Base-by-base conservation (phyloP, 2,797 vertebrate species). In the Pantherophis vulpinus region DNA sequence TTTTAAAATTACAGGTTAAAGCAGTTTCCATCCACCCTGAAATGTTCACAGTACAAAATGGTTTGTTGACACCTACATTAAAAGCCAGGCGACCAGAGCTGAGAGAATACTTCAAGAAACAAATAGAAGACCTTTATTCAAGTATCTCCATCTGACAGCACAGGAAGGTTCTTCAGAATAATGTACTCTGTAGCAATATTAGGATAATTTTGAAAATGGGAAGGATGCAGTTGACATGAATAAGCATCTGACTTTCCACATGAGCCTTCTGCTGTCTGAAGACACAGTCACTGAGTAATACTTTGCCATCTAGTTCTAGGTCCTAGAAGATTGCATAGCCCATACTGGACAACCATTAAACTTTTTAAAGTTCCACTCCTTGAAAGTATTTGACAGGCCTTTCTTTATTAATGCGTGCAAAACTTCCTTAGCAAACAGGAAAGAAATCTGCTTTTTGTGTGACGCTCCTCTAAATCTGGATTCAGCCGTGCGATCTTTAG, bases 21-120 rank as follows among this genome's bases (percentile, higher is more conserved):
- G 98, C 99, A 97, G 98, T 99, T 98, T 98, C 99, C 96, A 96
- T 99, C 97, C 98, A 99, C 95, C 98, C 97, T 29, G 99, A 99
- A 90, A 98, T 99, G 99, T 99, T 99, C 97, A 99, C 99, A 83
- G 98, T 99, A 93, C 96, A 98, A 94, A 99, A 99, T 8, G 98
- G 99, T 96, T 98, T 99, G 97, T 97, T 99, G 98, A 99, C 99
- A 1, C 99, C 99, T 1, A 99, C 99, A 0, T 96, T 99, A 95
- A 99, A 99, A 97, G 98, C 99, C 87, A 99, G 99, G 97, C 98
- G 99, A 96, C 98, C 98, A 0, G 99, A 99, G 97, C 98, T 99
- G 94, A 99, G 98, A 98, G 99, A 99, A 96, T 99, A 98, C 98
- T 99, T 99, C 98, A 99, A 98, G 97, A 98, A 95, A 92, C 98